Evolutionary conservation across 2,113 vertebrate species (phyloP), one percentile per base, ranked within the genome.

Genomic region (Psammodynastes pulverulentus): DNA sequence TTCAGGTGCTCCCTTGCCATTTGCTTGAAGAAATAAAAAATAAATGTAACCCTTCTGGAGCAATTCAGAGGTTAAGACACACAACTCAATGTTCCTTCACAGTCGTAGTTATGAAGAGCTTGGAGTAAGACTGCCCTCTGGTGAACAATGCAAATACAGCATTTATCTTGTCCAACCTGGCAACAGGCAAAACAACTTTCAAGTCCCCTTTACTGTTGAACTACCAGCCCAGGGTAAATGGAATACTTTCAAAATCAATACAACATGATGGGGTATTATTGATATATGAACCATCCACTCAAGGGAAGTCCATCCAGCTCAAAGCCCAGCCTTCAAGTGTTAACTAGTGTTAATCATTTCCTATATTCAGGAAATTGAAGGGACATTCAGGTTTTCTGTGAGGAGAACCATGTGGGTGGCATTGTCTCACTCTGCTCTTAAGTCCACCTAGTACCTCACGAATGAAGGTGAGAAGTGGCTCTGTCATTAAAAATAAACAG

Each of bases 41-140:
- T 54, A 34, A 58, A 62, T 43, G 53, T 26, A 89, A 85, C 45
- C 51, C 39, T 24, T n/a, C n/a, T 34, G 43, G n/a, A 92, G 72
- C 88, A 86, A 88, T 19, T 52, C 67, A 48, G 45, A 89, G 54
- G 23, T 13, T 43, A 34, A 79, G 56, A 51, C 10, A 21, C 72
- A 79, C 34, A 43, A 79, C 15, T 79, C 23, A 48, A 86, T 43
- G 48, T 19, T 62, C 19, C 6, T 23, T 92, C 52, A 49, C 52
- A 43, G n/a, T 54, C 4, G 0, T 0, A 8, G 79, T 0, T 0
- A 10, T 0, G 29, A 0, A 86, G 26, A 54, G 85, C 0, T 5
- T 94, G 34, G 6, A 56, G n/a, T 86, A 1, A 26, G 89, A 53
- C 94, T 96, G 94, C 96, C 92, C 95, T 94, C 96, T 94, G 95